Evolutionary conservation across 2,113 vertebrate species (phyloP).

Genomic region (Sphyrna mokarran): DNA sequence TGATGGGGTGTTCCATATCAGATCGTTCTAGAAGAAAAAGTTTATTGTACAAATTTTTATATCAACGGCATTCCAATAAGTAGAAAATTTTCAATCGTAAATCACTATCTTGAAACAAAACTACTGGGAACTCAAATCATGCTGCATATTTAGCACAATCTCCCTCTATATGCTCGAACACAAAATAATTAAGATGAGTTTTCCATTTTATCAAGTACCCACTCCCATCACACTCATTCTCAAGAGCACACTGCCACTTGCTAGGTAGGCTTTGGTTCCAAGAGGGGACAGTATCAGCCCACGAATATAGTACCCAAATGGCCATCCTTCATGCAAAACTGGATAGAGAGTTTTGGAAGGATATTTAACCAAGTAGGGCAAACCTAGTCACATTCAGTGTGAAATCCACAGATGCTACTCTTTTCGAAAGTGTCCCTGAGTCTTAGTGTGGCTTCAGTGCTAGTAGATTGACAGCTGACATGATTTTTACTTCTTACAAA

Average conservation of each 20-base stretch:
- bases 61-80: neutral
- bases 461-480: no score
- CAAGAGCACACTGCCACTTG: neutral
- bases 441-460: no score
- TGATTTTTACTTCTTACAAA: no score
- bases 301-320: neutral
- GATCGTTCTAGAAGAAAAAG: constrained; percentile 66
- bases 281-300: neutral
- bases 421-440: no score
- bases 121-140: neutral
- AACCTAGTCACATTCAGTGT: neutral
- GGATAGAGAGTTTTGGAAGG: neutral
- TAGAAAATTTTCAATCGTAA: neutral
- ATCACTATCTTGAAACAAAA: neutral
- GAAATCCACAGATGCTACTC: neutral
- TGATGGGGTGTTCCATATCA: constrained; percentile 55
- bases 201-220: neutral
- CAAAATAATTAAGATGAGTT: neutral
- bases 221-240: neutral
- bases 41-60: constrained; percentile 41
- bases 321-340: neutral
- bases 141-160: neutral
- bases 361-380: neutral
- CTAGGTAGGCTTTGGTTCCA: neutral
- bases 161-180: neutral